phyloP scores from a whole-genome alignment of 1,140 invertebrate species.

The Pollicipes pollicipes region DNA sequence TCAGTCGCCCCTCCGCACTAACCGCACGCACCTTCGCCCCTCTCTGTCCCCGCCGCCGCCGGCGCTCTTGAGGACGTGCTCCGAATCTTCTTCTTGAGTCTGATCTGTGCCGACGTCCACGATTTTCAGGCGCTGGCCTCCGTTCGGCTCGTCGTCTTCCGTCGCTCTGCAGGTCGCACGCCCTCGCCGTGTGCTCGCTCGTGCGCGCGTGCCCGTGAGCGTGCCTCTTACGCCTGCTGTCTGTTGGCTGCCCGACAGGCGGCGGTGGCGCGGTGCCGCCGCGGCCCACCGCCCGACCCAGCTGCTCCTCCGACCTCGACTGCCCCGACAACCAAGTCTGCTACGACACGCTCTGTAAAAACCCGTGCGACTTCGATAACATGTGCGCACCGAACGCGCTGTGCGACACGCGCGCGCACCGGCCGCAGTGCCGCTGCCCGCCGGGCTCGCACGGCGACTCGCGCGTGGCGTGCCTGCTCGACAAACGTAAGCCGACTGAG shows the following conservation, averaged over 20 bases:
- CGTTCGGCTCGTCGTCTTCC: no score
- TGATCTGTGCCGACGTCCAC: neutral
- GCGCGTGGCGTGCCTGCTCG: neutral
- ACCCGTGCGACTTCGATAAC: constrained; percentile 22
- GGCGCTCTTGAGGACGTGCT: neutral
- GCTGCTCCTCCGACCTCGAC: constrained; percentile 21
- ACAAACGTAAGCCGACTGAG: neutral
- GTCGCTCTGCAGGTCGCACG: neutral
- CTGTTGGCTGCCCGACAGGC: neutral
- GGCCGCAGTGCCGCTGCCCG: constrained; percentile 23
- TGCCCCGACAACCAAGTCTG: constrained; percentile 22
- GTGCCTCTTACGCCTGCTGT: neutral
- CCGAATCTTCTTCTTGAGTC: neutral
- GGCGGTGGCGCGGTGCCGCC: neutral
- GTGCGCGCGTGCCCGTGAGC: neutral
- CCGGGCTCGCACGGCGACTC: constrained; percentile 23
- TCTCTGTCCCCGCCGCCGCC: no score
- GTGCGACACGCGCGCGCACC: constrained; percentile 21
- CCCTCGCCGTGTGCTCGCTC: neutral
- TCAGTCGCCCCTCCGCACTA: neutral
- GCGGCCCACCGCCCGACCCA: constrained; percentile 8
- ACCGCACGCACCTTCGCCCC: neutral
- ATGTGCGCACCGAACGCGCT: constrained; percentile 23
- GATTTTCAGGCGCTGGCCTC: neutral
- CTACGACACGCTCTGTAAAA: constrained; percentile 19